phyloP scores from a whole-genome alignment of 2,113 vertebrate species.

The Bettongia penicillata region DNA sequence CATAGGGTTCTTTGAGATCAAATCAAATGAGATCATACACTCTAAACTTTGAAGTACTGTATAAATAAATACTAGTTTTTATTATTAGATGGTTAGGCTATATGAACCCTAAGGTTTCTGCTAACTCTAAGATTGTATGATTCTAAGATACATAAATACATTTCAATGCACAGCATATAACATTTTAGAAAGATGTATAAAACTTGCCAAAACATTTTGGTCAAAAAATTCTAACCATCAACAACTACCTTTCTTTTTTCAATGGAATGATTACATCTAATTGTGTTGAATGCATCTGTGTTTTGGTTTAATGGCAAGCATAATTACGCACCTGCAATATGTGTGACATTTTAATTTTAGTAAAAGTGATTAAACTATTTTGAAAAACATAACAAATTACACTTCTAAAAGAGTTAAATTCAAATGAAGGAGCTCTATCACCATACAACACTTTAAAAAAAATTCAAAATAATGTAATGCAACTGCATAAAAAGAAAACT shows the following conservation, averaged over 20 bases:
- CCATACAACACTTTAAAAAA: neutral
- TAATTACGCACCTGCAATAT: conserved; percentile 70
- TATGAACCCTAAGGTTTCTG: neutral
- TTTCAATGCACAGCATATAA: neutral
- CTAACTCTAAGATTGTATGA: neutral
- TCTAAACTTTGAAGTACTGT: neutral
- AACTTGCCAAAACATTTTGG: conserved; percentile 16
- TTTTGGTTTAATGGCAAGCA: conserved; percentile 64
- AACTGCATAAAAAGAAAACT: neutral
- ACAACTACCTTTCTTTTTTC: conserved; percentile 61
- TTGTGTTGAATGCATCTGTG: conserved; percentile 61
- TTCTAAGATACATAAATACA: neutral
- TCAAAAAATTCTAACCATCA: conserved; percentile 38
- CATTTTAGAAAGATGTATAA: conserved; percentile 13
- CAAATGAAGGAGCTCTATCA: conserved; percentile 13
- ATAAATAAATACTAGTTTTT: neutral
- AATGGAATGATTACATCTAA: conserved; percentile 62
- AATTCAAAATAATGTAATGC: neutral
- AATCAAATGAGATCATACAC: neutral
- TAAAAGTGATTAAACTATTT: conserved; percentile 72
- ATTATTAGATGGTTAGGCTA: neutral
- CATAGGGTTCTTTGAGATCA: neutral
- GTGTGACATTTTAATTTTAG: conserved; percentile 65
- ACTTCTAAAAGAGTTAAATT: conserved; percentile 55
- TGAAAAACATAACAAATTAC: conserved; percentile 55